Percentiles rank a stretch among this genome's conserved stretches.
Conservation (phyloP, 2,888 invertebrate species). For the Xanthorhoe designata region DNA sequence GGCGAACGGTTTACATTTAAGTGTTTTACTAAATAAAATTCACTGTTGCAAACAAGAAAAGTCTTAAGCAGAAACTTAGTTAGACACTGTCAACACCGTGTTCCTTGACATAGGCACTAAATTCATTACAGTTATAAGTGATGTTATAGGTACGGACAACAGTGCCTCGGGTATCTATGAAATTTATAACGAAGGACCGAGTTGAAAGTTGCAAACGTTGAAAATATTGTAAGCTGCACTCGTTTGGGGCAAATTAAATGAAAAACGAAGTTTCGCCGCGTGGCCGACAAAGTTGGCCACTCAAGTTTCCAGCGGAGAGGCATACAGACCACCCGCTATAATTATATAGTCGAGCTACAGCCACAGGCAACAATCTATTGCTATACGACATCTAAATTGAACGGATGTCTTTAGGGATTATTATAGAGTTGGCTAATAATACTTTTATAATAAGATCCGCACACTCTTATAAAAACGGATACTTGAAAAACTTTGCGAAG, state of each 20-base stretch:
- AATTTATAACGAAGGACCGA: slow-evolving; percentile 78
- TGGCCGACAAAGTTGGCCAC: slow-evolving; percentile 78
- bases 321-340: slow-evolving; percentile 50
- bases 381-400: slow-evolving; percentile 21
- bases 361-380: slow-evolving; percentile 35
- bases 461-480: background rate
- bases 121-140: slow-evolving; percentile 57
- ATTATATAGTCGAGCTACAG: slow-evolving; percentile 39
- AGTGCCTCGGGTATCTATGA: slow-evolving; percentile 64
- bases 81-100: slow-evolving; percentile 50
- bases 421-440: slow-evolving; percentile 13
- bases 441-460: slow-evolving; percentile 16
- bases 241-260: slow-evolving; percentile 84
- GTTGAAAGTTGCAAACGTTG: slow-evolving; percentile 78
- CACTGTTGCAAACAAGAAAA: slow-evolving; percentile 20
- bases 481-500: background rate
- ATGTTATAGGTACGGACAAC: slow-evolving; percentile 50
- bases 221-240: slow-evolving; percentile 83
- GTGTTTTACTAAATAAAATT: slow-evolving; percentile 18
- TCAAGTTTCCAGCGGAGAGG: slow-evolving; percentile 73
- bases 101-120: slow-evolving; percentile 57
- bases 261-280: slow-evolving; percentile 80
- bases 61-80: slow-evolving; percentile 49
- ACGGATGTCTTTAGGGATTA: slow-evolving; percentile 18
- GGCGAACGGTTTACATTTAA: background rate